Conservation (phyloP, 2,797 vertebrate genomes). For the Nothura maculosa region DNA sequence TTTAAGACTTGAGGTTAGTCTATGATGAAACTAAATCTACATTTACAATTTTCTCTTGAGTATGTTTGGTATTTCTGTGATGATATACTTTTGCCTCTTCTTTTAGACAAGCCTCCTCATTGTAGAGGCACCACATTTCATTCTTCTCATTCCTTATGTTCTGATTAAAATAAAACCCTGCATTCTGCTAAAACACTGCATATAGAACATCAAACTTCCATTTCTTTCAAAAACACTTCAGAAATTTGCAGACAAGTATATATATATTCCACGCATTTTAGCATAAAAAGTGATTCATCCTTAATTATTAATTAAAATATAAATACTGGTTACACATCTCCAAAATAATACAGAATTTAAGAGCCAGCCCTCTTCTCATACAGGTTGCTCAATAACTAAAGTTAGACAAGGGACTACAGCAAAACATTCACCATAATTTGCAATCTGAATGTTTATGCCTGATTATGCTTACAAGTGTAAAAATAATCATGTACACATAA, state of each 20-base stretch:
- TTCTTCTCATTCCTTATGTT: background rate
- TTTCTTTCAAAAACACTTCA: background rate
- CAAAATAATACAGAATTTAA: background rate
- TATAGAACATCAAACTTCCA: background rate
- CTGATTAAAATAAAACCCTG: background rate
- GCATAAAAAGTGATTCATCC: background rate
- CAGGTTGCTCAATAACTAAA: background rate
- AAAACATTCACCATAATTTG: background rate
- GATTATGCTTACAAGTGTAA: background rate
- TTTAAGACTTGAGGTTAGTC: background rate
- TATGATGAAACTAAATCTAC: background rate
- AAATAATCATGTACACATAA: background rate
- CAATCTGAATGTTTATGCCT: background rate
- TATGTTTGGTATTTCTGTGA: background rate
- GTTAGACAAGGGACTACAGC: background rate
- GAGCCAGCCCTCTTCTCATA: background rate
- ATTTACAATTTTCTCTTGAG: background rate
- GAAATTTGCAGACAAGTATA: background rate
- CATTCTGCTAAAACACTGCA: background rate
- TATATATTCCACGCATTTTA: background rate
- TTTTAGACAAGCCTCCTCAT: background rate
- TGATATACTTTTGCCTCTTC: background rate
- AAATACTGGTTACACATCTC: background rate
- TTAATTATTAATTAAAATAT: background rate
- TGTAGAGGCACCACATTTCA: fast-evolving